Base-by-base conservation (phyloP, 2,797 vertebrate species). In the Takifugu rubripes region DNA sequence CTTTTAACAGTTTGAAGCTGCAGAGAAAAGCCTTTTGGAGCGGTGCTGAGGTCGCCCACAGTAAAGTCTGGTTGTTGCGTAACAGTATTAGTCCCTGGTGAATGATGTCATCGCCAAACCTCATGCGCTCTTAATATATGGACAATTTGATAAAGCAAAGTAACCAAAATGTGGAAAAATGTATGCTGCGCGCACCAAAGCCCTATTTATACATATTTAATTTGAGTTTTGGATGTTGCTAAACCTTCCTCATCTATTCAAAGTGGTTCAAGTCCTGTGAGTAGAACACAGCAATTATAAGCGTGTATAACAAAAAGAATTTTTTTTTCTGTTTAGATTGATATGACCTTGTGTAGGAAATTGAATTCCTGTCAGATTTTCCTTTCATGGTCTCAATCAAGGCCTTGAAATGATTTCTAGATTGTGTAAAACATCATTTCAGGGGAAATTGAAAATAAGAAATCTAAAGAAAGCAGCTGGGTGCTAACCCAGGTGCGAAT, bases 51-150 rank as follows among this genome's bases (percentile, higher is more conserved):
- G 58, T 54, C 26, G 59, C 67, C 66, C 69, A 44, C 64, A 74
- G 72, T 50, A 44, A 26, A 54, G 78, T 77, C 68, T 79, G 75
- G 64, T 57, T 69, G 43, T 87, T 84, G 76, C 75, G 56, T 77
- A 84, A 84, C 68, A 8, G 42, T 45, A 58, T 56, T 54, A 59
- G 66, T 75, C 71, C 68, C 74, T 75, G 65, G 69, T 66, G 62
- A 67, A 68, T 81, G 82, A 86, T 77, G 79, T 85, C 77, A 84
- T 68, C 33, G 36, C 44, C 52, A 57, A 54, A 64, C 69, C 56
- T 66, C 51, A 68, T 54, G 64, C 63, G 48, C 64, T 75, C 74
- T 72, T 64, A 63, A 69, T 16, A 17, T 8, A 74, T 71, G 67
- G 49, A 69, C 54, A 74, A 29, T 56, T 45, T 53, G 45, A 56